Evolutionary conservation across 2,797 vertebrate species (phyloP).

Genomic region (Danio aesculapii): DNA sequence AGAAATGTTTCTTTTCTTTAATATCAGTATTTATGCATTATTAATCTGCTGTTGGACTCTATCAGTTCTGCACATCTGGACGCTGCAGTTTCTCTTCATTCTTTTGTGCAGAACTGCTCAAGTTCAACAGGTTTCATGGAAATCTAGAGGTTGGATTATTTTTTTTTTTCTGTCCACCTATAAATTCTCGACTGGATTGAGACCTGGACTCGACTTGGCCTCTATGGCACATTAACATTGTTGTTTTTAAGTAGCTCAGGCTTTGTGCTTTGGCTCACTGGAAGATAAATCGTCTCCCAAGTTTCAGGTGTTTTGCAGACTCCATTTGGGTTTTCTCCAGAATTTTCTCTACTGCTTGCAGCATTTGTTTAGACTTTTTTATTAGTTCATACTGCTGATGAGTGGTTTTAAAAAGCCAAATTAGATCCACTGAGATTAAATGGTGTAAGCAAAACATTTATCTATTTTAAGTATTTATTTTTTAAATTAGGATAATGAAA

Average conservation of each 20-base stretch:
- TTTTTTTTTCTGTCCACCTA: not conserved
- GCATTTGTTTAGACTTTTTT: not conserved
- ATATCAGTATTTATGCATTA: not conserved
- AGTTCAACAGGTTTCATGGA: not conserved
- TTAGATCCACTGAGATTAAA: not conserved
- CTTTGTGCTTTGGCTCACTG: not conserved
- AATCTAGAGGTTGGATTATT: not conserved
- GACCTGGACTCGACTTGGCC: constrained; percentile 18
- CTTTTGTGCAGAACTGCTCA: not conserved
- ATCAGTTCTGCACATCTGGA: not conserved
- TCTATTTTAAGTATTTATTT: too few species aligned
- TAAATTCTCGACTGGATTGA: constrained; percentile 14
- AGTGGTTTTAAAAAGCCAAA: not conserved
- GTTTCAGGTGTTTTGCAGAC: constrained; percentile 10
- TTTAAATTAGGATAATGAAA: too few species aligned
- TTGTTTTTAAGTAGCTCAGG: constrained; percentile 21
- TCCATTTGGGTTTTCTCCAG: not conserved
- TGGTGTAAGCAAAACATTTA: not conserved
- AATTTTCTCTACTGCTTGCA: not conserved
- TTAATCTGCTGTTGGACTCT: not conserved
- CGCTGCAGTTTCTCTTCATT: not conserved
- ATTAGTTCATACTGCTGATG: not conserved
- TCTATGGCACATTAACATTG: not conserved
- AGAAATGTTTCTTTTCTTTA: not conserved
- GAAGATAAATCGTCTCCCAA: not conserved